Evolutionary conservation across 2,113 vertebrate genomes (phyloP).

Genomic region (Entelurus aequoreus): DNA sequence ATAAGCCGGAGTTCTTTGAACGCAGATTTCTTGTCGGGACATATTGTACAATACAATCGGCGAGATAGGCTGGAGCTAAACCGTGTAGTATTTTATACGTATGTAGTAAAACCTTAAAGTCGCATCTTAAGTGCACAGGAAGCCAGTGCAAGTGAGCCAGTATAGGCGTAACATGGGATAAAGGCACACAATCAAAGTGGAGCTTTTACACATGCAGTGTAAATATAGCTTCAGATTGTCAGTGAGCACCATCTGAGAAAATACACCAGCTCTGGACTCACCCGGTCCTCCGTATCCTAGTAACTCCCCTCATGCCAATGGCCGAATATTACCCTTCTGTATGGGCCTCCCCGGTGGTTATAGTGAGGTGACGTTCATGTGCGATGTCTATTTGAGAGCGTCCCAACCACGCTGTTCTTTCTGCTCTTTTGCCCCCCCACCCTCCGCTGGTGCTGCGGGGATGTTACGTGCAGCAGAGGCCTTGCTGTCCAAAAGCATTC

Average conservation of each 20-base stretch:
- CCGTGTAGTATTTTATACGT: too few relatives aligned
- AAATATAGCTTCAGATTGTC: constrained; percentile 33
- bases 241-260: constrained; percentile 48
- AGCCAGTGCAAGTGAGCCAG: too few relatives aligned
- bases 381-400: constrained; percentile 56
- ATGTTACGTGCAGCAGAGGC: constrained; percentile 48
- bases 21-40: too few relatives aligned
- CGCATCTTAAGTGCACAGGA: too few relatives aligned
- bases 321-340: constrained; percentile 66
- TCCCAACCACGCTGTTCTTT: background rate
- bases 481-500: constrained; percentile 64
- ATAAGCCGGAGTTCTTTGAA: too few relatives aligned
- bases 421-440: background rate
- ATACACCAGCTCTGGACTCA: constrained; percentile 40
- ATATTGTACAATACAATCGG: too few relatives aligned
- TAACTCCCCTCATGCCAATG: constrained; percentile 58
- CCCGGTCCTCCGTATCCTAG: constrained; percentile 63
- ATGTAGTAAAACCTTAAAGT: too few relatives aligned
- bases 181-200: too few relatives aligned
- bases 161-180: too few relatives aligned
- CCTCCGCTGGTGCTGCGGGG: constrained; percentile 44
- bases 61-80: too few relatives aligned
- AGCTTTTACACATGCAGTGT: constrained; percentile 14
- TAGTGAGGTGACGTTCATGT: constrained; percentile 68
- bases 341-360: constrained; percentile 52